Evolutionary conservation across 2,888 invertebrate species (phyloP).

Genomic region (Anaspis maculata): DNA sequence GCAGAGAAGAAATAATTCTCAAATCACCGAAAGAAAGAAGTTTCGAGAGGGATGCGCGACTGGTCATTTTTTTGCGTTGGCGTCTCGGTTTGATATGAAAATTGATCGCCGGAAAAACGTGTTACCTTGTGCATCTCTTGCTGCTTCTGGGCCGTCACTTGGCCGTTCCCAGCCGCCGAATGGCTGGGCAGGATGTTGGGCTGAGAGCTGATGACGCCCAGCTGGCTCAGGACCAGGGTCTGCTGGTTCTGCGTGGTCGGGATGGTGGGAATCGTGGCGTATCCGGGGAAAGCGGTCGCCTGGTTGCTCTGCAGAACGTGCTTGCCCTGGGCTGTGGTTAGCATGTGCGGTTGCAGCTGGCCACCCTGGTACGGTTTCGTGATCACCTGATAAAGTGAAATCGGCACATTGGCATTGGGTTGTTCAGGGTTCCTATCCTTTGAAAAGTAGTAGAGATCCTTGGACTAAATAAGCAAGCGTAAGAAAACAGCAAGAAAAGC

Average conservation of each 20-base stretch:
- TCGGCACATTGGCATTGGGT: too few relatives aligned
- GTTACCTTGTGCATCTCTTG: conserved; percentile 60
- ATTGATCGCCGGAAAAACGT: not conserved
- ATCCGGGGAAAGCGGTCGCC: conserved; percentile 64
- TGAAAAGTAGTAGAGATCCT: too few relatives aligned
- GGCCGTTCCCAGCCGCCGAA: conserved; percentile 41
- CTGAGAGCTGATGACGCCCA: conserved; percentile 63
- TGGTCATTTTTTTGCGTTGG: not conserved
- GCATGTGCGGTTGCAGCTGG: conserved; percentile 71
- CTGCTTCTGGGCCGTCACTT: conserved; percentile 49
- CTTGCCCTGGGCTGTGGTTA: conserved; percentile 65
- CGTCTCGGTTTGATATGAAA: not conserved
- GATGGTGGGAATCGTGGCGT: conserved; percentile 70
- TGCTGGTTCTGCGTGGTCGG: conserved; percentile 66
- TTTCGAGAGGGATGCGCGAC: too few relatives aligned
- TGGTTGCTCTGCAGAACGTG: conserved; percentile 59
- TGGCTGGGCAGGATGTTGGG: conserved; percentile 57
- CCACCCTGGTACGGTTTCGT: conserved; percentile 79
- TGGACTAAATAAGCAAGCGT: too few relatives aligned
- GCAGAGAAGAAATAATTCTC: conserved; percentile 8
- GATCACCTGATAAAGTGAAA: too few relatives aligned
- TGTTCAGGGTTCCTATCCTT: too few relatives aligned
- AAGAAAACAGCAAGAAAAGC: too few relatives aligned
- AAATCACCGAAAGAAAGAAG: too few relatives aligned
- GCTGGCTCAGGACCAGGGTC: conserved; percentile 67